Base-by-base conservation (phyloP, 2,888 invertebrate genomes). In the Agrochola litura region DNA sequence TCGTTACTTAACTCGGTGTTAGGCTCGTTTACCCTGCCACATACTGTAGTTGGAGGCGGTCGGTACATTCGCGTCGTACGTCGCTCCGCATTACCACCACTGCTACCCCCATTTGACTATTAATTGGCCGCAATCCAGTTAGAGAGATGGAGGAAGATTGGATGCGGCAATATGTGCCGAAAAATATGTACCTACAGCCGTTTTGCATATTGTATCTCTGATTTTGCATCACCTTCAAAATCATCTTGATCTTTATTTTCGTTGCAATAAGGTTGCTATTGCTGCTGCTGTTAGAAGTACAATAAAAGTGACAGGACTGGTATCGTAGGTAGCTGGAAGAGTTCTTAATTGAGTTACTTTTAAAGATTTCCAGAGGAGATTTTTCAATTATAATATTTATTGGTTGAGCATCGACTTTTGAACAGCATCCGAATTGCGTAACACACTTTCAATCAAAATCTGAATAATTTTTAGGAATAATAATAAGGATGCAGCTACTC, bases 111-210 rank as follows among this genome's bases (percentile, higher is more conserved):
- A 84, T 88, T 90, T 90, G 90, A 91, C 89, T 89, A 89, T 92
- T 91, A 89, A 92, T 90, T 87, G 92, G 86, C 87, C 85, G 77
- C 85, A 82, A 86, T 88, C 84, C 85, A 85, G 86, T 85, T 84
- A 66, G 12, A 1, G 4, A 56, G 82, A 85, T 72, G 77, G 79
- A 72, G 68, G 76, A 89, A 88, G 86, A 86, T 58, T 81, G 74
- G 89, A 91, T 82, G 78, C 46, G 91, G 84, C 66, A 83, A 56
- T 74, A 60, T 77, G 19, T 43, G 56, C 0, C n/a, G 9, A 46
- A 12, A 22, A 72, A 16, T 30, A 63, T 41, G 19, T 6, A 54
- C 54, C 52, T 52, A 52, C 49, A 12, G 43, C 12, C 12, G 1
- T 43, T 43, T 49, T 49, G 49, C 16, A 16, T 49, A 49, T 49